Percentiles rank a stretch among this genome's conserved stretches.
Conservation (phyloP, 2,797 vertebrate species). For the Presbytis comata region DNA sequence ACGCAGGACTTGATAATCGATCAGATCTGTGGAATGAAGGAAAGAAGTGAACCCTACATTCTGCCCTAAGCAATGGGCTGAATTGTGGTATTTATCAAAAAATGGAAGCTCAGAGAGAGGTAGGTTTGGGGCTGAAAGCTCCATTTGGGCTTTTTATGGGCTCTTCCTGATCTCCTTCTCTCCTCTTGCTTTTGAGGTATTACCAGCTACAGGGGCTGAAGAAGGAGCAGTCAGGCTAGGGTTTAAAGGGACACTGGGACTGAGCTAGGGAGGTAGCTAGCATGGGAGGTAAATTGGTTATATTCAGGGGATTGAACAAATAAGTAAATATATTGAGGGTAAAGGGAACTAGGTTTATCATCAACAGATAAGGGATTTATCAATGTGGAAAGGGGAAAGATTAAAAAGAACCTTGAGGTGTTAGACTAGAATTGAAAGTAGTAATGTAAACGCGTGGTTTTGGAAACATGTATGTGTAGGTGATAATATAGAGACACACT, state of each 20-base stretch:
- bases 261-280: neutral
- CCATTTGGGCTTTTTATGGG: neutral
- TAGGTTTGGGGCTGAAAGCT: neutral
- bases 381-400: neutral
- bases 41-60: neutral
- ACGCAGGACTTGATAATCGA: neutral
- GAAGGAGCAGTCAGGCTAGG: neutral
- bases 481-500: neutral
- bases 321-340: neutral
- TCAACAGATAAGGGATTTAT: neutral
- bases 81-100: neutral
- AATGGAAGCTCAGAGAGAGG: neutral
- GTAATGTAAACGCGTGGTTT: neutral
- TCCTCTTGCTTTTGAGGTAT: neutral
- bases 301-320: neutral
- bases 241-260: neutral
- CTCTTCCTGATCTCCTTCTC: neutral
- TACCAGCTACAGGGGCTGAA: neutral
- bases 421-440: neutral
- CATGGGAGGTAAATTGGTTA: neutral
- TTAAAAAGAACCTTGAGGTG: neutral
- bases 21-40: neutral
- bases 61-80: neutral
- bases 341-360: neutral
- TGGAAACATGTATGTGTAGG: neutral